Conservation (phyloP, 2,888 invertebrate species). For the Phlogophora meticulosa region DNA sequence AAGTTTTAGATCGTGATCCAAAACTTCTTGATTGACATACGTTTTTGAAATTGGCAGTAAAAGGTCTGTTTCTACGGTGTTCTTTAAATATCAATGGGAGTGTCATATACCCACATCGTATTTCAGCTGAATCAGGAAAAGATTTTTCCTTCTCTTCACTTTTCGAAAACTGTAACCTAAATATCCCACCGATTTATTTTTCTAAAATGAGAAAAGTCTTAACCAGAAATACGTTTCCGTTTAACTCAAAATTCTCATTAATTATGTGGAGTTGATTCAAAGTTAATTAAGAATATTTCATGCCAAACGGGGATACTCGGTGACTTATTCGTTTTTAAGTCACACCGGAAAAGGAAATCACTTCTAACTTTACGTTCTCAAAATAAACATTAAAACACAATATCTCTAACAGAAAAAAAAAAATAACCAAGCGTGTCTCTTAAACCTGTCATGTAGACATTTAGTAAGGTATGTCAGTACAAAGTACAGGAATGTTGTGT, state of each 20-base stretch:
- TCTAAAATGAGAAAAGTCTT: neutral
- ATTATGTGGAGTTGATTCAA: slow-evolving; percentile 1
- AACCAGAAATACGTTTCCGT: neutral
- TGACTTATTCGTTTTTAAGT: slow-evolving; percentile 3
- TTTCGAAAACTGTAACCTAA: neutral
- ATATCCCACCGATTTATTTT: neutral
- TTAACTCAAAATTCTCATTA: neutral
- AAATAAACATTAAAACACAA: neutral
- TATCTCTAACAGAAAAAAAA: neutral
- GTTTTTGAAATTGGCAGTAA: no score
- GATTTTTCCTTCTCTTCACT: neutral
- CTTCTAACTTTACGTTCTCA: neutral
- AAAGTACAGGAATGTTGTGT: slow-evolving; percentile 14
- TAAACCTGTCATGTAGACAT: slow-evolving; percentile 2
- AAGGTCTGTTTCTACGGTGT: no score
- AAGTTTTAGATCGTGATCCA: no score
- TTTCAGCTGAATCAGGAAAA: neutral
- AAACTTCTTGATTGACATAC: no score
- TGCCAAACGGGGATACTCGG: neutral
- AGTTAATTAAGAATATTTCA: slow-evolving; percentile 7
- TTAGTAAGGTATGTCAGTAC: slow-evolving; percentile 9
- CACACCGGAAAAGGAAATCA: neutral
- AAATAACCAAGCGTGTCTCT: neutral
- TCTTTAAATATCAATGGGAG: no score
- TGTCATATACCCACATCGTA: no score